These are phyloP conservation scores for Chelonoidis abingdonii DNA, from an alignment of 2,113 vertebrate genomes.

Conservation along the genomic window DNA sequence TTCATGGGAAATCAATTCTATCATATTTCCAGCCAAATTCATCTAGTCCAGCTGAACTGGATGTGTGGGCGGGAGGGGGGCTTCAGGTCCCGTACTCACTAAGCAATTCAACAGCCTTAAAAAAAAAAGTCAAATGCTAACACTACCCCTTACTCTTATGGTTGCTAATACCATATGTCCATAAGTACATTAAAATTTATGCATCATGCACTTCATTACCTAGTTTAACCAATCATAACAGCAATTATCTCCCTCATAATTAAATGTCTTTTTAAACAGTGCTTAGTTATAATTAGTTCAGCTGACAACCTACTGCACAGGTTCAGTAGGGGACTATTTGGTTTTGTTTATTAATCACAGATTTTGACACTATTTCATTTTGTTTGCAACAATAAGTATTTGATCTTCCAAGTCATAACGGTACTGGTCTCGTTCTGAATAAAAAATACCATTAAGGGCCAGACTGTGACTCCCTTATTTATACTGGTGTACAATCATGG, in stretches of 20 bases:
- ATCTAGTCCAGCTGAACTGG: neutral
- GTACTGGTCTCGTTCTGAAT: neutral
- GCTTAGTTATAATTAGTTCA: neutral
- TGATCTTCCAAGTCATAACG: neutral
- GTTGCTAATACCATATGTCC: fast-evolving
- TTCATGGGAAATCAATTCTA: neutral
- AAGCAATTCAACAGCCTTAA: neutral
- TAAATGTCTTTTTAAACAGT: slow-evolving; percentile 19
- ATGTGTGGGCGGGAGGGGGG: neutral
- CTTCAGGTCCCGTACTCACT: neutral
- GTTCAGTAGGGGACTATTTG: neutral
- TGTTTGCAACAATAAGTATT: neutral
- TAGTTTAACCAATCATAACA: neutral
- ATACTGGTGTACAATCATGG: neutral
- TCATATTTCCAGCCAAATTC: neutral
- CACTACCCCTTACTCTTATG: fast-evolving
- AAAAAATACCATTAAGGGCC: neutral
- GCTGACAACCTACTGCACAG: neutral
- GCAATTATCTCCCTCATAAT: neutral
- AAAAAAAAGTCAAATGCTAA: neutral
- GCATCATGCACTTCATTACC: neutral
- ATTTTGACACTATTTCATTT: neutral
- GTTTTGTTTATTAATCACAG: slow-evolving; percentile 4
- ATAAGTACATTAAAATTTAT: neutral
- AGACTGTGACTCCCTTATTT: neutral